Evolutionary conservation across 2,888 invertebrate species (phyloP), one percentile per base, ranked within the genome.

Genomic region (Lithophane semibrunnea): DNA sequence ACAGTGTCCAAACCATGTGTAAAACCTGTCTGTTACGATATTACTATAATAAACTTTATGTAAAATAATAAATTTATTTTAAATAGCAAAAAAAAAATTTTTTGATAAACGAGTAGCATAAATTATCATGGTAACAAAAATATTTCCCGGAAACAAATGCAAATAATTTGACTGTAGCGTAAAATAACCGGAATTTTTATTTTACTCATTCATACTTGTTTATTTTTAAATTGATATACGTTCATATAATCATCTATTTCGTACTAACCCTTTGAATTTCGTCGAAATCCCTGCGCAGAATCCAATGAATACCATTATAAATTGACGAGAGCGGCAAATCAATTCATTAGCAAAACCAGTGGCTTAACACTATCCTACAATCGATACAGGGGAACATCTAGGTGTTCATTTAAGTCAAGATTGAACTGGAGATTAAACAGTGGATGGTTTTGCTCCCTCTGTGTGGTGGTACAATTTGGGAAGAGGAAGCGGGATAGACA

Each of bases 321-420:
- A 93, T 93, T 92, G 91, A 90, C 87, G 90, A 90, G 91, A 92
- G 90, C 92, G 91, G 91, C 92, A 91, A 95, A 95, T 95, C 94
- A 95, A 96, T 96, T 96, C 93, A 96, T 96, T 95, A 95, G 91
- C 88, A 90, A 89, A 93, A 93, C 92, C 93, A 93, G 92, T 92
- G 91, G 94, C 92, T 95, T 93, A 92, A 92, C 91, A 92, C 91
- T 93, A 93, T 93, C 93, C 91, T 86, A 92, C 92, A 93, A 95
- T 95, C 94, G 92, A 94, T 94, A 93, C 92, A 88, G 91, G 91
- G 91, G 88, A 83, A 90, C 88, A 91, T 91, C 93, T 95, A 94
- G 94, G 95, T 95, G 95, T 95, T 95, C 96, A 95, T 95, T 96
- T 95, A 94, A 94, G 92, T 95, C 94, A 94, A 96, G 95, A 95